Conservation (phyloP, 2,888 invertebrate genomes). For the Exocentrus adspersus region DNA sequence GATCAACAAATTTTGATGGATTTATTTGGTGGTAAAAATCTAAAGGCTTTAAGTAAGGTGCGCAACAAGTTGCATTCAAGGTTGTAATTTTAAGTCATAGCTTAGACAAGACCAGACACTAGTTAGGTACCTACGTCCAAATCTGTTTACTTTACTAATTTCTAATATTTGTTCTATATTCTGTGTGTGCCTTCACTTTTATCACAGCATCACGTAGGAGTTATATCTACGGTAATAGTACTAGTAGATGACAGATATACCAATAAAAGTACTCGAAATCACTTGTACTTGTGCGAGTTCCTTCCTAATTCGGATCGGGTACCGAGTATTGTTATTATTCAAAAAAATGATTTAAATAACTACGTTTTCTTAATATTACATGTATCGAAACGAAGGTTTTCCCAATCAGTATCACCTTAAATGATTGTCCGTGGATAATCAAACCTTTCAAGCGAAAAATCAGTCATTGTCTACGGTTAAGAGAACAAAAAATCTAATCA, state of each 20-base stretch:
- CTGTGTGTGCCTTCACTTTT: neutral
- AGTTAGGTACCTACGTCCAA: neutral
- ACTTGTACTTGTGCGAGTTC: slow-evolving; percentile 4
- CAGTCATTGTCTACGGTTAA: neutral
- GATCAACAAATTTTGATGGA: slow-evolving; percentile 1
- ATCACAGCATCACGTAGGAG: neutral
- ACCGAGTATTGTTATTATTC: neutral
- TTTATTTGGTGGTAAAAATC: neutral
- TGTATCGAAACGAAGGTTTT: slow-evolving; percentile 2
- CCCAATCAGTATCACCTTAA: neutral
- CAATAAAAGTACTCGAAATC: neutral
- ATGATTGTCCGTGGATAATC: neutral
- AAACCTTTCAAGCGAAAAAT: slow-evolving; percentile 1
- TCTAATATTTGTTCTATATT: neutral
- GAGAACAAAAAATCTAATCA: neutral
- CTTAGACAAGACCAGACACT: neutral
- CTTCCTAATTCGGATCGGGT: slow-evolving; percentile 8
- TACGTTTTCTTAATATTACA: slow-evolving; percentile 1
- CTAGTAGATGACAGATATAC: neutral
- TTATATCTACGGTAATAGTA: neutral
- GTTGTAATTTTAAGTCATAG: slow-evolving; percentile 23
- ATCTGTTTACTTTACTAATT: slow-evolving; percentile 15
- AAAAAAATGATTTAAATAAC: slow-evolving; percentile 1
- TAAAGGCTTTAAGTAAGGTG: slow-evolving; percentile 31
- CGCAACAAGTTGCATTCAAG: slow-evolving; percentile 49